phyloP scores from a whole-genome alignment of 2,113 vertebrate species.

The Furnarius figulus region DNA sequence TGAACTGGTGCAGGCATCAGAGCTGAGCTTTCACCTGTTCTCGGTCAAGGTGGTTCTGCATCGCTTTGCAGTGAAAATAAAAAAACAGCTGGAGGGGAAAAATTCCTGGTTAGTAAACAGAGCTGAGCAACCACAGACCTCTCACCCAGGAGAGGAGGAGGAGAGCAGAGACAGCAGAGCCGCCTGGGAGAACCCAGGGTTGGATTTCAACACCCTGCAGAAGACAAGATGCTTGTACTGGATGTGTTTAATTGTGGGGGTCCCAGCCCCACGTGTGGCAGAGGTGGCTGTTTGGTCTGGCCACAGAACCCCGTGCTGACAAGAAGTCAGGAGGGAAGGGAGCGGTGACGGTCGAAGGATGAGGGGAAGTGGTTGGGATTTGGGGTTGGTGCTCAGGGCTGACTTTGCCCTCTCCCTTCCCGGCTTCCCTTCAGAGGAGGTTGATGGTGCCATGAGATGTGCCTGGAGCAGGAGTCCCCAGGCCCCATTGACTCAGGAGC shows the following conservation, averaged over 20 bases:
- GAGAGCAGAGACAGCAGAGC: neutral
- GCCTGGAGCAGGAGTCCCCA: neutral
- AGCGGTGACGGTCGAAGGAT: accelerated
- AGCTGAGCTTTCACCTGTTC: neutral
- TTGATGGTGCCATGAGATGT: neutral
- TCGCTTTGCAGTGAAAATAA: neutral
- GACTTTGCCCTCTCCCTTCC: neutral
- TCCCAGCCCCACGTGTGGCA: accelerated
- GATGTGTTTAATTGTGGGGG: neutral
- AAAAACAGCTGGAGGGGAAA: neutral
- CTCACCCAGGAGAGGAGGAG: conserved; percentile 32
- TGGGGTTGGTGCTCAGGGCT: neutral
- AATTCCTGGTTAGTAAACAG: neutral
- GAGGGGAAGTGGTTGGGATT: neutral
- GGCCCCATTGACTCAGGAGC: accelerated
- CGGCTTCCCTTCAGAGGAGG: neutral
- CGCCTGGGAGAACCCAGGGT: neutral
- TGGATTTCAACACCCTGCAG: conserved; percentile 19
- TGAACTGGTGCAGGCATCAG: neutral
- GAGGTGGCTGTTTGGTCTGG: neutral
- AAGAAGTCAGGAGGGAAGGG: neutral
- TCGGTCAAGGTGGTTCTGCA: neutral
- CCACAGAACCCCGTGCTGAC: accelerated
- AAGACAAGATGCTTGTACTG: neutral
- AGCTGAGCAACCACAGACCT: conserved; percentile 4